Percentiles rank a stretch among this genome's conserved stretches.
phyloP scores from a whole-genome alignment of 2,113 vertebrate species.

The Oenanthe melanoleuca region DNA sequence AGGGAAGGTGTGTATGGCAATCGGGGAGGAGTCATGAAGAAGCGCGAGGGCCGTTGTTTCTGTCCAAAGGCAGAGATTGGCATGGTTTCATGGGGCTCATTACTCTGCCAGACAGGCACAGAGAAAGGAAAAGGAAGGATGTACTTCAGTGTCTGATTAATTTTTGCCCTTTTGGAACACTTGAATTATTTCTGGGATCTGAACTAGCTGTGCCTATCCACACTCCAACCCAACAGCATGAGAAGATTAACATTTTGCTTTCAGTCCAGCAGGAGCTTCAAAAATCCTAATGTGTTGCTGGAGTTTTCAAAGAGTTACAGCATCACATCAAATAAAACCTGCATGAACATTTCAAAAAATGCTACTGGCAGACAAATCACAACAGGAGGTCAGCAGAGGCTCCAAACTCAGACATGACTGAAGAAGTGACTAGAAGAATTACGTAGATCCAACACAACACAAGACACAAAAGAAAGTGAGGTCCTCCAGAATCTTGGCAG shows the following conservation, averaged over 20 bases:
- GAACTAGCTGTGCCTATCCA: background rate
- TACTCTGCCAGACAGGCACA: constrained; percentile 81
- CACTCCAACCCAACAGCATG: background rate
- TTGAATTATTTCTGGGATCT: background rate
- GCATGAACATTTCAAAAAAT: background rate
- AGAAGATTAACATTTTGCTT: background rate
- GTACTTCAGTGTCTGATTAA: background rate
- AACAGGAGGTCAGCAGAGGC: background rate
- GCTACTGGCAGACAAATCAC: background rate
- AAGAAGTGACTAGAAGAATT: background rate
- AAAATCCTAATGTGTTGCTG: background rate
- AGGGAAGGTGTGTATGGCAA: constrained; percentile 83
- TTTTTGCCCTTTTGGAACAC: background rate
- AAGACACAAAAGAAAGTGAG: background rate
- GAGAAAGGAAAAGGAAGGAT: background rate
- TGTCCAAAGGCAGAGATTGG: constrained; percentile 97
- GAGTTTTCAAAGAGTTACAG: background rate
- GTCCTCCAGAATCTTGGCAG: background rate
- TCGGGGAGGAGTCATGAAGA: constrained; percentile 91
- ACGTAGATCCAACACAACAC: background rate
- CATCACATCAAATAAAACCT: background rate
- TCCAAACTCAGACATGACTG: background rate
- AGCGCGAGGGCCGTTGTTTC: constrained; percentile 91
- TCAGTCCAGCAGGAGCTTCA: background rate
- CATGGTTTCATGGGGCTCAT: constrained; percentile 97